Percentiles rank a stretch among this genome's conserved stretches.
These are phyloP conservation scores for Mermis nigrescens DNA, from an alignment of 2,888 invertebrate species.

Conservation along the genomic window DNA sequence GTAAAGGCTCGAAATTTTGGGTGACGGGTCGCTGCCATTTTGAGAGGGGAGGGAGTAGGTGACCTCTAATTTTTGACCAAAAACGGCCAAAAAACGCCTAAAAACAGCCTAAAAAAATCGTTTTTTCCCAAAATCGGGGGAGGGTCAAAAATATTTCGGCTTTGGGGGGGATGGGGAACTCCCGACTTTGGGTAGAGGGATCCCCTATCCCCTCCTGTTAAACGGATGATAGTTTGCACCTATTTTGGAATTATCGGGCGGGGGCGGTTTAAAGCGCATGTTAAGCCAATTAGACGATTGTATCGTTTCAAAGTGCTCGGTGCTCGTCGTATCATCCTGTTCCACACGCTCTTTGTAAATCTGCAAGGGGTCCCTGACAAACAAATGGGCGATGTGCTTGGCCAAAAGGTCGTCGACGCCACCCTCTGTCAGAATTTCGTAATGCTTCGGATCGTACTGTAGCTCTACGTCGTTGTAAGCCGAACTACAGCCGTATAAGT, in stretches of 20 bases:
- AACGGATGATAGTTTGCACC: no score
- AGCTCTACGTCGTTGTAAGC: conserved; percentile 77
- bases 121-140: no score
- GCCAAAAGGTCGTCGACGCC: conserved; percentile 81
- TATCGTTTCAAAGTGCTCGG: conserved; percentile 77
- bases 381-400: conserved; percentile 87
- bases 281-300: conserved; percentile 33
- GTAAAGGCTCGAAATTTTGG: no score
- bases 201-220: no score
- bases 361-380: conserved; percentile 87
- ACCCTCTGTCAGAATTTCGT: conserved; percentile 57
- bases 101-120: no score
- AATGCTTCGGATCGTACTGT: conserved; percentile 62
- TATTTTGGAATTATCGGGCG: conserved; percentile 68
- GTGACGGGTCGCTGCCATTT: no score
- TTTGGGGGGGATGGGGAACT: no score
- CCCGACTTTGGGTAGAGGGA: no score
- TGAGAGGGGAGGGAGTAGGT: no score
- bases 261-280: conserved; percentile 72
- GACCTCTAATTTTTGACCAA: no score
- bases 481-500: conserved; percentile 64
- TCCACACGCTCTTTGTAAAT: conserved; percentile 64
- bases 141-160: no score
- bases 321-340: conserved; percentile 76
- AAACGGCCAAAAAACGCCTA: no score